Evolutionary conservation across 2,888 invertebrate species (phyloP).

Genomic region (Molanna angustata): DNA sequence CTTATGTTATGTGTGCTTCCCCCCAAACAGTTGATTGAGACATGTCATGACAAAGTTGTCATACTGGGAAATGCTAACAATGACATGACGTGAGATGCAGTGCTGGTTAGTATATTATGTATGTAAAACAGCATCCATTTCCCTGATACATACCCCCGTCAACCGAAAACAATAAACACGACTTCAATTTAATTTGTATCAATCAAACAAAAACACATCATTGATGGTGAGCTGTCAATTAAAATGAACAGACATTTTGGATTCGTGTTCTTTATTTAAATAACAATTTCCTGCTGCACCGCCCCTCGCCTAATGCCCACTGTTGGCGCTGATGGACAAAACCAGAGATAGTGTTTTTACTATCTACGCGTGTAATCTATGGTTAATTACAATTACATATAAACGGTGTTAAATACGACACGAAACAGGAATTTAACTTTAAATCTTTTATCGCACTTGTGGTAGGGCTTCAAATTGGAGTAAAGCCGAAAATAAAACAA

Average conservation of each 20-base stretch:
- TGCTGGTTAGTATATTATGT: no score
- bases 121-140: slow-evolving; percentile 10
- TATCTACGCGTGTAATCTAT: slow-evolving; percentile 18
- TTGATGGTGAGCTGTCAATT: slow-evolving; percentile 24
- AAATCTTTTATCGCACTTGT: slow-evolving; percentile 6
- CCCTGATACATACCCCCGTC: no score
- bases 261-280: slow-evolving; percentile 25
- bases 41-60: no score
- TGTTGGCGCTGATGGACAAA: slow-evolving; percentile 17
- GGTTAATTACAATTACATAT: slow-evolving; percentile 14
- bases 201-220: slow-evolving; percentile 22
- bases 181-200: slow-evolving; percentile 29
- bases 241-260: slow-evolving; percentile 18
- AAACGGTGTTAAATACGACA: slow-evolving; percentile 14
- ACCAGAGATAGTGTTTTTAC: slow-evolving; percentile 7
- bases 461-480: no score
- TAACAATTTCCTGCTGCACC: slow-evolving; percentile 22
- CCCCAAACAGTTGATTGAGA: no score
- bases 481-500: no score
- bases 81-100: no score
- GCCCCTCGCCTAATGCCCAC: slow-evolving; percentile 15
- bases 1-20: no score
- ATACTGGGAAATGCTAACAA: no score
- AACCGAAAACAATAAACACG: no score
- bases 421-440: slow-evolving; percentile 12